Evolutionary conservation across 2,888 invertebrate species (phyloP).

Genomic region (Altica lythri): DNA sequence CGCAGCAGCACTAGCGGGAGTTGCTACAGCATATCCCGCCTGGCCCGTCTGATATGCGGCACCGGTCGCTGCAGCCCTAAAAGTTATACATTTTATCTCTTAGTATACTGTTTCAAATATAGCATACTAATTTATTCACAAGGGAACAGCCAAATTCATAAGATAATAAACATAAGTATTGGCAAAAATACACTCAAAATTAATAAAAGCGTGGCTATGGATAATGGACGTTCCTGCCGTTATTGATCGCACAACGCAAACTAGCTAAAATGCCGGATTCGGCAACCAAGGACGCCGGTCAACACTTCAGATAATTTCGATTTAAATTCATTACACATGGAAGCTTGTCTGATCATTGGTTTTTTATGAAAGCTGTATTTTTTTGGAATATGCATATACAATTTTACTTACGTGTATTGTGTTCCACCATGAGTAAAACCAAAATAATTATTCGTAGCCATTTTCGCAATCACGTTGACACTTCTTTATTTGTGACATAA

Average conservation of each 20-base stretch:
- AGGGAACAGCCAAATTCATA: neutral
- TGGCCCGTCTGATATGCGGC: constrained; percentile 84
- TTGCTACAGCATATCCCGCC: constrained; percentile 82
- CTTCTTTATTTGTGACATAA: constrained; percentile 8
- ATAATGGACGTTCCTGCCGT: constrained; percentile 37
- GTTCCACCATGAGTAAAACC: constrained; percentile 93
- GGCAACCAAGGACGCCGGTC: constrained; percentile 55
- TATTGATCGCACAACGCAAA: constrained; percentile 53
- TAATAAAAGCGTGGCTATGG: constrained; percentile 26
- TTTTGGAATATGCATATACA: neutral
- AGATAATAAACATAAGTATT: neutral
- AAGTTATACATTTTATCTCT: too few relatives aligned
- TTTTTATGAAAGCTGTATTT: neutral
- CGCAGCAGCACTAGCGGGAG: constrained; percentile 79
- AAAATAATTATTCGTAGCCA: constrained; percentile 94
- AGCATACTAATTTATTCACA: neutral
- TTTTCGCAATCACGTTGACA: constrained; percentile 49
- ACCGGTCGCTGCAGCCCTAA: constrained; percentile 71
- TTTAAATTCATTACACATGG: constrained; percentile 1
- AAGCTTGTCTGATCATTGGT: neutral
- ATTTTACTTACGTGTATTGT: constrained; percentile 79
- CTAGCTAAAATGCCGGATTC: constrained; percentile 53
- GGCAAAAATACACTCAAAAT: constrained; percentile 1
- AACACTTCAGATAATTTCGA: neutral
- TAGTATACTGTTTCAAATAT: constrained; percentile 9